Base-by-base conservation (phyloP, 1,140 invertebrate species). In the Drosophila kikkawai region DNA sequence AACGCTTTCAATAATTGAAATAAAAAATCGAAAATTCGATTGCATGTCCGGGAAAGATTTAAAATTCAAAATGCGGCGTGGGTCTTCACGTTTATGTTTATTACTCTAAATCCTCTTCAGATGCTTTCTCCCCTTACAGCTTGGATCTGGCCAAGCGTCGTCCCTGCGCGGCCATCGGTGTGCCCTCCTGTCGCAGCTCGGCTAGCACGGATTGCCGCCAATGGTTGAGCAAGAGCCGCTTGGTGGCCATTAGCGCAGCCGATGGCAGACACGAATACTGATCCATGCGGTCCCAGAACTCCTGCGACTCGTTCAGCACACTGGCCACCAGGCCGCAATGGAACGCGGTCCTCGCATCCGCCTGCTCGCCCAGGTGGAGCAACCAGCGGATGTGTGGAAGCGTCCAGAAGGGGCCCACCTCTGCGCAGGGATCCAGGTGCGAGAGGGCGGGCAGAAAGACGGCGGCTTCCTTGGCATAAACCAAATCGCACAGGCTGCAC, bases 391-490 rank as follows among this genome's bases (percentile, higher is more conserved):
- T 93, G 82, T 93, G 94, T 0, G 98, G 97, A 91, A 98, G 98
- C 37, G 95, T 96, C 79, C 96, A 96, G 12, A 96, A 95, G 8
- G 98, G 97, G 88, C 97, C 96, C 15, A 96, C 97, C 94, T 99
- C 98, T 13, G 97, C 95, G 63, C 95, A 95, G 58, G 98, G 93
- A 22, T 97, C 97, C 34, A 98, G 92, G 71, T 94, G 93, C 36
- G 96, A 94, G 92, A 99, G 99, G 53, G 98, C 98, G 61, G 97
- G 97, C 63, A 95, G 94, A 92, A 99, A 98, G 77, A 95, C 96
- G 15, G 98, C 97, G 68, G 92, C 95, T 65, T 97, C 95, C n/a
- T 96, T 95, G 44, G 97, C 96, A 93, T 97, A 98, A 29, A 99
- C 96, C 51, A 97, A 94, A 94, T 99, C 98, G 95, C 96, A 99